Evolutionary conservation across 2,113 vertebrate genomes (phyloP).

Genomic region (Poicephalus meyeri): DNA sequence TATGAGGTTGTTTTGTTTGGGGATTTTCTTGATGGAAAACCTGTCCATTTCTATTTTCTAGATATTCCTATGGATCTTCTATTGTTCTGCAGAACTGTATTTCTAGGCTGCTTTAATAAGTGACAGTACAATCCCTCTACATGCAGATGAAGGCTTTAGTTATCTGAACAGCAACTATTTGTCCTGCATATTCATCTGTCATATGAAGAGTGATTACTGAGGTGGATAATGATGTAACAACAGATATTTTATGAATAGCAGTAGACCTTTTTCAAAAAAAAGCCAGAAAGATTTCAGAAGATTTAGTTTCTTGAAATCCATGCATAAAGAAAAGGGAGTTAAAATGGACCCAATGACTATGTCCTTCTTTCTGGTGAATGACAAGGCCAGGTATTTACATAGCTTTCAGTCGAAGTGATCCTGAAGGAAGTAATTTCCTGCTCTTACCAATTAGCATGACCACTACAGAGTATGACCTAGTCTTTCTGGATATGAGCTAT

Average conservation of each 20-base stretch:
- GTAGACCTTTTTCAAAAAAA: not conserved
- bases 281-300: not conserved
- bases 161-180: not conserved
- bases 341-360: not conserved
- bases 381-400: not conserved
- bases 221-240: not conserved
- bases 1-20: too few species aligned
- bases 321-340: not conserved
- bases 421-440: not conserved
- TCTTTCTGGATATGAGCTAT: not conserved
- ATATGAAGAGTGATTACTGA: not conserved
- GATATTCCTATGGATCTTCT: not conserved
- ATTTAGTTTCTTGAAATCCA: not conserved
- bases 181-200: not conserved
- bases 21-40: not conserved
- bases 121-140: not conserved
- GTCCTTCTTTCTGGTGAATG: not conserved
- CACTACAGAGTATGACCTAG: accelerated
- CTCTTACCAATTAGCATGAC: not conserved
- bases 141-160: not conserved
- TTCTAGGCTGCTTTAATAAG: not conserved
- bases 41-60: not conserved
- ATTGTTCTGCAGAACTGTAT: not conserved
- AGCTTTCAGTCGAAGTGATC: not conserved
- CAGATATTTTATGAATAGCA: not conserved